phyloP scores from a whole-genome alignment of 1,140 invertebrate species.

The Neuroterus valhalla region DNA sequence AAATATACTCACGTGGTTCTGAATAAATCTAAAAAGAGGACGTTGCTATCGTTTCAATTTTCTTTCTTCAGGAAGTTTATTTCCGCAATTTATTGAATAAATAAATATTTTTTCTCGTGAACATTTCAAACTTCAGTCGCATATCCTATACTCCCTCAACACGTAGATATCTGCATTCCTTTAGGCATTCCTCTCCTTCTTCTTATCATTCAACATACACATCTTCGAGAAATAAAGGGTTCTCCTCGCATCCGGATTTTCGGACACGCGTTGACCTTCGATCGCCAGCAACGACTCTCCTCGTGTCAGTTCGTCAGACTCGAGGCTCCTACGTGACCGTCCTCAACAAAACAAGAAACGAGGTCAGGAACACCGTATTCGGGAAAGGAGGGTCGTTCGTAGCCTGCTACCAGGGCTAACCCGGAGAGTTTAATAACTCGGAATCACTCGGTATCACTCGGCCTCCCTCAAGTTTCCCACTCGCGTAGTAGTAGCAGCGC shows the following conservation, averaged over 20 bases:
- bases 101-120: too few species aligned
- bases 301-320: conserved; percentile 48
- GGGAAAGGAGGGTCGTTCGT: conserved; percentile 46
- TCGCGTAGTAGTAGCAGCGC: conserved; percentile 31
- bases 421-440: conserved; percentile 51
- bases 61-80: too few species aligned
- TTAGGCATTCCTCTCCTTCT: too few species aligned
- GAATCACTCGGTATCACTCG: conserved; percentile 55
- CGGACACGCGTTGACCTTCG: conserved; percentile 23
- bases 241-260: neutral
- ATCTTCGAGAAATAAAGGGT: too few species aligned
- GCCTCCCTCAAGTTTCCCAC: conserved; percentile 35
- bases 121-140: too few species aligned
- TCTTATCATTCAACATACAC: too few species aligned
- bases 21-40: too few species aligned
- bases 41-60: too few species aligned
- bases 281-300: conserved; percentile 32
- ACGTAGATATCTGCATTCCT: too few species aligned
- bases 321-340: conserved; percentile 66
- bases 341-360: conserved; percentile 67
- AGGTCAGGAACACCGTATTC: conserved; percentile 69
- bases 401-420: conserved; percentile 38
- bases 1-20: too few species aligned
- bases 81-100: too few species aligned
- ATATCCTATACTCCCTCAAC: too few species aligned